Evolutionary conservation across 2,888 invertebrate species (phyloP).

Genomic region (Oscheius sp.): DNA sequence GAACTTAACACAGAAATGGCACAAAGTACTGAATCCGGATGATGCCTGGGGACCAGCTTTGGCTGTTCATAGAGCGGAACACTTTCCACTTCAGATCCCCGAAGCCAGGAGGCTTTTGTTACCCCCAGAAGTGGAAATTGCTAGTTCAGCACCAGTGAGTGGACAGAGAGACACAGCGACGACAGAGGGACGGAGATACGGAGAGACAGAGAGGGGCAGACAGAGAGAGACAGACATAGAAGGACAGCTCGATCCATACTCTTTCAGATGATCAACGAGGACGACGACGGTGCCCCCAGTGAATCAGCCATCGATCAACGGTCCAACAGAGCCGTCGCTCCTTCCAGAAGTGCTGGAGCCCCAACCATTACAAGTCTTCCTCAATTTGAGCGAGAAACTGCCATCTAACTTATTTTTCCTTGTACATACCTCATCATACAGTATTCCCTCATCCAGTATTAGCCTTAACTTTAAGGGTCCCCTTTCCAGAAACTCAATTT

Average conservation of each 20-base stretch:
- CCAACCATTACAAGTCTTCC: conserved; percentile 59
- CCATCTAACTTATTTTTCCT: conserved; percentile 55
- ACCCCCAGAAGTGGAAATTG: conserved; percentile 55
- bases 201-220: no score
- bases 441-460: not conserved
- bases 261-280: conserved; percentile 20
- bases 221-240: no score
- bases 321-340: conserved; percentile 21
- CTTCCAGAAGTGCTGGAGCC: conserved; percentile 37
- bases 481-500: not conserved
- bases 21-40: conserved; percentile 68
- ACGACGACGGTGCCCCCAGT: conserved; percentile 16
- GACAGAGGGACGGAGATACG: no score
- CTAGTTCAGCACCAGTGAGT: conserved; percentile 73
- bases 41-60: conserved; percentile 74
- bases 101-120: conserved; percentile 67
- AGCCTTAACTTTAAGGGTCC: not conserved
- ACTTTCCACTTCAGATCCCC: conserved; percentile 73
- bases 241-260: not conserved
- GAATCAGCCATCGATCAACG: conserved; percentile 17
- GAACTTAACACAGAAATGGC: conserved; percentile 68
- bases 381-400: conserved; percentile 69
- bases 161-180: conserved; percentile 66
- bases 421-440: not conserved
- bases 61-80: conserved; percentile 72